A percentile compares a stretch with the other conserved stretches of the same genome.
Evolutionary conservation across 1,140 invertebrate genomes (phyloP).

Genomic region (Luehdorfia chinensis): DNA sequence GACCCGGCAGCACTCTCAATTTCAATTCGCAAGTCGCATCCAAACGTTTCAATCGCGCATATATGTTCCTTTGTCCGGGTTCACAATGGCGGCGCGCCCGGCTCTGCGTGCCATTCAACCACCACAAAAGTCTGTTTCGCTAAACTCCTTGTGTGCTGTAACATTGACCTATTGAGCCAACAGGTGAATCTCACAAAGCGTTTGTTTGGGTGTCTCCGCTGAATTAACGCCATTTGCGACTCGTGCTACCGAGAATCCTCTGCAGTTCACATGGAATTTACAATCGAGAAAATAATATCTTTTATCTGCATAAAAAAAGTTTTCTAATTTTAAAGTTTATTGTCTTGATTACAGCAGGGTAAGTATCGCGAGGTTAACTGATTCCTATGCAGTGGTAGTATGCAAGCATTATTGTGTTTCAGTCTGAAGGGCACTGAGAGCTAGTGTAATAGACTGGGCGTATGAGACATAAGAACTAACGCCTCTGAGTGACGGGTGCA

Average conservation of each 20-base stretch:
- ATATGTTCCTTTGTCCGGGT: slow-evolving; percentile 56
- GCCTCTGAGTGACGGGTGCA: too few relatives aligned
- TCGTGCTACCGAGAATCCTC: slow-evolving; percentile 6
- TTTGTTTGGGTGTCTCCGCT: slow-evolving; percentile 70
- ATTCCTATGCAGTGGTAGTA: too few relatives aligned
- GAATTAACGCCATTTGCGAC: slow-evolving; percentile 47
- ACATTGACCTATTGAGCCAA: slow-evolving; percentile 73
- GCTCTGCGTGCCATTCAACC: slow-evolving; percentile 56
- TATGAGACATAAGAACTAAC: too few relatives aligned
- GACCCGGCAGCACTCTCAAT: slow-evolving; percentile 42
- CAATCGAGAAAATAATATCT: too few relatives aligned
- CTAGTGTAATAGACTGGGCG: too few relatives aligned
- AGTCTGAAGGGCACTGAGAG: too few relatives aligned
- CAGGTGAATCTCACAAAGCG: slow-evolving; percentile 61
- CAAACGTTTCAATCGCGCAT: slow-evolving; percentile 62
- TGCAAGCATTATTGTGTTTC: too few relatives aligned
- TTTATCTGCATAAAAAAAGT: too few relatives aligned
- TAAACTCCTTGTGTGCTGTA: slow-evolving; percentile 66
- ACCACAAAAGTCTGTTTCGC: slow-evolving; percentile 67
- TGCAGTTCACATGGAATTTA: not conserved
- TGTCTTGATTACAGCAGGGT: too few relatives aligned
- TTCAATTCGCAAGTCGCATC: slow-evolving; percentile 53
- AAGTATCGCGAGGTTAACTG: too few relatives aligned
- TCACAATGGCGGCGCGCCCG: slow-evolving; percentile 45
- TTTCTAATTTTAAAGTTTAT: too few relatives aligned